These are phyloP conservation scores for Aegotheles bennettii DNA, from an alignment of 2,113 vertebrate genomes.

Conservation along the genomic window DNA sequence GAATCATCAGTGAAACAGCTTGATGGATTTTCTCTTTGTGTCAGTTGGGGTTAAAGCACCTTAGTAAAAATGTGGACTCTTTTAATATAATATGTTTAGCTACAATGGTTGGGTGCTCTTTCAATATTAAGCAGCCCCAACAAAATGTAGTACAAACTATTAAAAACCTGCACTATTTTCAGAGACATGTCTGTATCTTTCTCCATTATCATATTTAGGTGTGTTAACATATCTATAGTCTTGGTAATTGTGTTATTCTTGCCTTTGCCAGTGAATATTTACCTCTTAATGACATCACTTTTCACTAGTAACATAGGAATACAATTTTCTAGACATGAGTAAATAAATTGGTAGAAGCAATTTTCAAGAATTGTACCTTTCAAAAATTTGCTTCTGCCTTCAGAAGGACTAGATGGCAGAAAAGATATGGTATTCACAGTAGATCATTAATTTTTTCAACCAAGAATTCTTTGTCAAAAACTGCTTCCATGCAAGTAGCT, in stretches of 20 bases:
- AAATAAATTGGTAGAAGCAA: not conserved
- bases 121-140: not conserved
- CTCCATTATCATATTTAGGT: not conserved
- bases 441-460: not conserved
- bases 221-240: not conserved
- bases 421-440: not conserved
- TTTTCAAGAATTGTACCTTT: not conserved
- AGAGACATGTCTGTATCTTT: not conserved
- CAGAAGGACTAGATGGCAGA: not conserved
- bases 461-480: not conserved
- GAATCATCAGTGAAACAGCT: not conserved
- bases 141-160: not conserved
- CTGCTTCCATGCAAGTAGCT: not conserved
- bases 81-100: not conserved
- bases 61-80: not conserved
- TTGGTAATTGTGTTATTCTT: not conserved
- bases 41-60: not conserved
- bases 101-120: fast-evolving
- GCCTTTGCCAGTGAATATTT: not conserved
- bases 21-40: not conserved
- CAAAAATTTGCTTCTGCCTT: not conserved
- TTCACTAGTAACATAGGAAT: not conserved
- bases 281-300: not conserved
- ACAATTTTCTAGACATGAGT: not conserved
- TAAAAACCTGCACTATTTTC: not conserved